phyloP scores from a whole-genome alignment of 2,113 vertebrate genomes.

The Serilophus lunatus region DNA sequence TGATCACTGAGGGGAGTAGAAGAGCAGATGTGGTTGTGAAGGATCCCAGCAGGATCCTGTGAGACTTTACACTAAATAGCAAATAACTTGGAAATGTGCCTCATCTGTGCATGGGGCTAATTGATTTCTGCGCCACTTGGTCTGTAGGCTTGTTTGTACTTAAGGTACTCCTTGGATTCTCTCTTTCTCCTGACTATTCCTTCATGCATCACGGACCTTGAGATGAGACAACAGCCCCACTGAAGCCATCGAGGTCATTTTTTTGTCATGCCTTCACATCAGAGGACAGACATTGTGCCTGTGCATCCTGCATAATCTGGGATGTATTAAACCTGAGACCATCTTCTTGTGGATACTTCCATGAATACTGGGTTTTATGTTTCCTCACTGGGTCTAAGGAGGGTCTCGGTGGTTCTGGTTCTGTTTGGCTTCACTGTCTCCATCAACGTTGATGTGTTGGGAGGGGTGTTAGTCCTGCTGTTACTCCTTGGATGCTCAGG shows the following conservation, averaged over 20 bases:
- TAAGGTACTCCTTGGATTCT: not conserved
- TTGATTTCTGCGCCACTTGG: not conserved
- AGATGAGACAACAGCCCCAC: not conserved
- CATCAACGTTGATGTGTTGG: rapidly evolving
- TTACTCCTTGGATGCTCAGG: not conserved
- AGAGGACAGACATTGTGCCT: not conserved
- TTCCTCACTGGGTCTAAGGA: not conserved
- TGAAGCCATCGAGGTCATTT: not conserved
- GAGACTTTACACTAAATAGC: not conserved
- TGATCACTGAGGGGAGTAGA: not conserved
- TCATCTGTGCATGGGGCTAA: not conserved
- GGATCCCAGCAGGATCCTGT: not conserved
- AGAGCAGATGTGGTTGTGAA: not conserved
- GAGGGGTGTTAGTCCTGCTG: not conserved
- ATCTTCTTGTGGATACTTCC: not conserved
- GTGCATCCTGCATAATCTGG: not conserved
- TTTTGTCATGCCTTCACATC: not conserved
- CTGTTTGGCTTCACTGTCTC: not conserved
- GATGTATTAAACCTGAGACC: not conserved
- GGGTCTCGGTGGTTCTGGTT: not conserved
- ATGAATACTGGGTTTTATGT: not conserved
- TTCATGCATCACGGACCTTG: not conserved
- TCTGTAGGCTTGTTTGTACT: not conserved
- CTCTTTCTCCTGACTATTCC: not conserved
- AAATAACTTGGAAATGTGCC: not conserved